phyloP scores from a whole-genome alignment of 2,888 invertebrate genomes.

The Anaspis maculata region DNA sequence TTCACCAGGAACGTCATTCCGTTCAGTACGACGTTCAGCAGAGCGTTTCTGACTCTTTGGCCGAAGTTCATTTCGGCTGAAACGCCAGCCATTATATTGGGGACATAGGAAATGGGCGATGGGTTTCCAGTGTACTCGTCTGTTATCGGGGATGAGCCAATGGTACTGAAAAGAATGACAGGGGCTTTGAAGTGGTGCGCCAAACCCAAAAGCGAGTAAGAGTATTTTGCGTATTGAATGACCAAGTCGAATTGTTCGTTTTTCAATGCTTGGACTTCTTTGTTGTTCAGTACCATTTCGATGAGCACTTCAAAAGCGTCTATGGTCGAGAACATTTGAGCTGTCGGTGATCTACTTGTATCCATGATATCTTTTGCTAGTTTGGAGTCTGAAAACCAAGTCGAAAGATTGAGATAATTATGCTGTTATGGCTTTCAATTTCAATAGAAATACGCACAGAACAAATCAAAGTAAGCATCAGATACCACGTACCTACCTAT shows the following conservation, averaged over 20 bases:
- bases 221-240: background rate
- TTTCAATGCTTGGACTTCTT: background rate
- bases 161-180: background rate
- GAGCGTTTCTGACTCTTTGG: background rate
- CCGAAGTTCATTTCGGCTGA: background rate
- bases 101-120: background rate
- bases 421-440: conserved; percentile 16
- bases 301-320: conserved; percentile 38
- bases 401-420: conserved; percentile 1
- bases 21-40: background rate
- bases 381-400: background rate
- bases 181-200: background rate
- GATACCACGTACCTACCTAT: too few relatives aligned
- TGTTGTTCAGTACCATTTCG: background rate
- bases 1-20: too few relatives aligned
- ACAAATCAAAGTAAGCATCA: too few relatives aligned
- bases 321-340: background rate
- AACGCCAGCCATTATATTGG: too few relatives aligned
- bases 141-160: background rate
- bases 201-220: background rate
- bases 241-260: background rate
- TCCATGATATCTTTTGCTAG: background rate
- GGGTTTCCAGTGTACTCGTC: background rate
- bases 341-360: too few relatives aligned
- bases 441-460: too few relatives aligned